Conservation (phyloP, 2,888 invertebrate genomes). For the Caenorhabditis wallacei region DNA sequence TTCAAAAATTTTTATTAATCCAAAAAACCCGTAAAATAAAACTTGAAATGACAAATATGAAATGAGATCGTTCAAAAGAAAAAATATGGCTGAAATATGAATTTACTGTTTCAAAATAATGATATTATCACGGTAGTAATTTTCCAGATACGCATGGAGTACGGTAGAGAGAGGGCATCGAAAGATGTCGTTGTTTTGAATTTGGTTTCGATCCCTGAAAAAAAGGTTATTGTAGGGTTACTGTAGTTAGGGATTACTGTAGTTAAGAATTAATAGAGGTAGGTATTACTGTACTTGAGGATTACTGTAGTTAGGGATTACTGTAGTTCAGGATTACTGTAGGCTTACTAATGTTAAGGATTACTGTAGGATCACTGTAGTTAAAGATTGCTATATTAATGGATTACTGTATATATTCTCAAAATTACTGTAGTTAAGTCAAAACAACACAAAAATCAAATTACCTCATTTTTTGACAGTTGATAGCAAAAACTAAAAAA, state of each 20-base stretch:
- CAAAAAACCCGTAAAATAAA: too few species aligned
- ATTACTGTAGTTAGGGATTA: not conserved
- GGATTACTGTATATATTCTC: not conserved
- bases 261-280: too few species aligned
- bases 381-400: not conserved
- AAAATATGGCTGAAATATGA: too few species aligned
- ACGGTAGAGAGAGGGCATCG: conserved; percentile 61
- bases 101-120: too few species aligned
- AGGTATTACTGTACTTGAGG: too few species aligned
- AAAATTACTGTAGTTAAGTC: not conserved
- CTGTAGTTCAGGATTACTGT: too few species aligned
- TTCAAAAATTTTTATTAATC: too few species aligned
- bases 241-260: not conserved
- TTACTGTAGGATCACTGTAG: not conserved
- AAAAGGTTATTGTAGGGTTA: not conserved
- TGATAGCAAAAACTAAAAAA: conserved; percentile 34
- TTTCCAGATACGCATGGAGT: conserved; percentile 61
- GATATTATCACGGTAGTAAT: conserved; percentile 16
- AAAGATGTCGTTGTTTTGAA: conserved; percentile 47
- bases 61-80: too few species aligned
- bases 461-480: not conserved
- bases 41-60: too few species aligned
- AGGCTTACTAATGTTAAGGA: not conserved
- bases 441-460: too few species aligned
- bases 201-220: conserved; percentile 10